Evolutionary conservation across 2,797 vertebrate genomes (phyloP).

Genomic region (Columba guinea): DNA sequence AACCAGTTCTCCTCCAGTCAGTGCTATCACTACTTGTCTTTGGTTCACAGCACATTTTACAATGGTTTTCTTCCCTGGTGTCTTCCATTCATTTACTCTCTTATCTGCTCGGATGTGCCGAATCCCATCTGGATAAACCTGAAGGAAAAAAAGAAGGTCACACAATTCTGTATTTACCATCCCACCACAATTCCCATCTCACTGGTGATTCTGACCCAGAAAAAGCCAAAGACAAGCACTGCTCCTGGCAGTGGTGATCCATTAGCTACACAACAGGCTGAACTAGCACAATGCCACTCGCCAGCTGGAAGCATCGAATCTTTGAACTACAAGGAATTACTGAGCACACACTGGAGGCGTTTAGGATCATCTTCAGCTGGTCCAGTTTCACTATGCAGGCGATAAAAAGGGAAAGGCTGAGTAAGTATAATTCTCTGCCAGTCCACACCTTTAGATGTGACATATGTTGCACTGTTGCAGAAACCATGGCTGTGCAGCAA

Average conservation of each 20-base stretch:
- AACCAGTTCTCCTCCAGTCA: slow-evolving; percentile 96
- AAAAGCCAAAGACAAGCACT: background rate
- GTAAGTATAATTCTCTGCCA: background rate
- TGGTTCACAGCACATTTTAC: slow-evolving; percentile 98
- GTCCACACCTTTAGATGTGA: background rate
- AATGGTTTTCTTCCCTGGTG: slow-evolving; percentile 97
- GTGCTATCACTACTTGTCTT: slow-evolving; percentile 95
- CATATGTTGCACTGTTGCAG: background rate
- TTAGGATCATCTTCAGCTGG: background rate
- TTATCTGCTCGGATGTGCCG: slow-evolving; percentile 97
- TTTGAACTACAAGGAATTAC: background rate
- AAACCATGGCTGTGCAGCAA: fast-evolving
- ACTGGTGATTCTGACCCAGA: background rate
- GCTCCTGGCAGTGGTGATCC: background rate
- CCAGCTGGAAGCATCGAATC: background rate
- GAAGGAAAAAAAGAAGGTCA: background rate
- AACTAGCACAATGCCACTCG: fast-evolving
- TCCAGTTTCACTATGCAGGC: background rate
- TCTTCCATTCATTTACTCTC: slow-evolving; percentile 99
- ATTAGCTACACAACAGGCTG: background rate
- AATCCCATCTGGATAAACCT: slow-evolving; percentile 99
- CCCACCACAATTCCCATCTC: background rate
- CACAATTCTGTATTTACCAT: background rate
- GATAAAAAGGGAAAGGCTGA: background rate
- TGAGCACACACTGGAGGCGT: background rate